Conservation (phyloP, 2,113 vertebrate genomes). For the Synodontis membranacea region DNA sequence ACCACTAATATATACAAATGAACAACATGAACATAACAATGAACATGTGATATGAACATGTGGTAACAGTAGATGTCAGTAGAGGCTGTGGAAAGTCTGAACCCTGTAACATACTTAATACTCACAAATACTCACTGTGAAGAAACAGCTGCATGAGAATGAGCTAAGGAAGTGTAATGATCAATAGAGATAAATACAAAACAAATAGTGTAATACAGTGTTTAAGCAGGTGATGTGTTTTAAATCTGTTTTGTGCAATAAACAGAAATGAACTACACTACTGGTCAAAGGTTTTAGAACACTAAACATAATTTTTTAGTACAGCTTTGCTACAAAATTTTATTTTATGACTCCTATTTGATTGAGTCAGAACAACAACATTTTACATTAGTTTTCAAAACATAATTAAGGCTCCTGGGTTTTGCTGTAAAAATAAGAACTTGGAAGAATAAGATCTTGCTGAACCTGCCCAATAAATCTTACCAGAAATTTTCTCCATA, state of each 20-base stretch:
- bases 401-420: no score
- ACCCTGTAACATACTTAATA: no score
- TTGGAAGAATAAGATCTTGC: no score
- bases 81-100: neutral
- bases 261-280: neutral
- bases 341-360: no score
- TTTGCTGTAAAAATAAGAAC: no score
- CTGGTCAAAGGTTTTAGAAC: no score
- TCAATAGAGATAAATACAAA: neutral
- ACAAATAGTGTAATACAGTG: neutral
- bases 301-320: no score
- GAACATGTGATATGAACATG: neutral
- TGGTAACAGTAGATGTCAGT: slow-evolving; percentile 5
- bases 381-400: no score
- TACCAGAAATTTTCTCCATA: no score
- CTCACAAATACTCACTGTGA: neutral
- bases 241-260: neutral
- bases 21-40: neutral
- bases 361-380: no score
- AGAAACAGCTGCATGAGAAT: neutral
- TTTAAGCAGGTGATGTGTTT: neutral
- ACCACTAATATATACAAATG: neutral
- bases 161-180: neutral
- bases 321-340: no score
- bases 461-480: no score